Base-by-base conservation (phyloP, 2,888 invertebrate genomes). In the Eumacrocentrus americanus region DNA sequence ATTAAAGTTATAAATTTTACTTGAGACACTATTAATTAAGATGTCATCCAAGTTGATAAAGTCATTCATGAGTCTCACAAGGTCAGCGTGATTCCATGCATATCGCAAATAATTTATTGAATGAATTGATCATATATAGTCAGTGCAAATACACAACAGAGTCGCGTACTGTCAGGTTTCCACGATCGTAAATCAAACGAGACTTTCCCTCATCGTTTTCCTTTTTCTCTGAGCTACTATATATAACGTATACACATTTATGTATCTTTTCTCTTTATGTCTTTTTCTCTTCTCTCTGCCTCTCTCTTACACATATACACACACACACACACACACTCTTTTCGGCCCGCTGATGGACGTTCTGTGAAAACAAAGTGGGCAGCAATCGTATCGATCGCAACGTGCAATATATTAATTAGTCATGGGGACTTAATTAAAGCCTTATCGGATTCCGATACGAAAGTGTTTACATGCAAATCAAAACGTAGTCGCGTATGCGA, bases 401-500 rank as follows among this genome's bases (percentile, higher is more conserved):
- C 62, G 62, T 59, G 55, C 47, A 64, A 60, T 69, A 70, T 74
- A 73, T 75, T 74, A 74, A 75, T 76, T 75, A 73, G 71, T 68
- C 67, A 66, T 55, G 66, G 70, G 69, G 68, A 74, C 70, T 73
- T 70, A 74, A 76, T 76, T 74, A 72, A 75, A 66, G 59, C 47
- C 68, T 75, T 75, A 73, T 70, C 70, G 66, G 58, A 52, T 44
- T 47, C 20, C 51, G 48, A 61, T 63, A 69, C 70, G 64, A 72
- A 62, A 70, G 70, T 71, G 74, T 74, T 74, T 68, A 70, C 74
- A 69, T 74, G 75, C 74, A 72, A 76, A 74, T 76, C 72, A 69
- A 68, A 67, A 68, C 23, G 62, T 62, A 53, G 40, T 35, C 59
- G 37, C 16, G 56, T 44, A 58, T 51, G 42, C 53, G 62, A 61